These are phyloP conservation scores for Plemyria rubiginata DNA, from an alignment of 2,888 invertebrate genomes.

Conservation along the genomic window DNA sequence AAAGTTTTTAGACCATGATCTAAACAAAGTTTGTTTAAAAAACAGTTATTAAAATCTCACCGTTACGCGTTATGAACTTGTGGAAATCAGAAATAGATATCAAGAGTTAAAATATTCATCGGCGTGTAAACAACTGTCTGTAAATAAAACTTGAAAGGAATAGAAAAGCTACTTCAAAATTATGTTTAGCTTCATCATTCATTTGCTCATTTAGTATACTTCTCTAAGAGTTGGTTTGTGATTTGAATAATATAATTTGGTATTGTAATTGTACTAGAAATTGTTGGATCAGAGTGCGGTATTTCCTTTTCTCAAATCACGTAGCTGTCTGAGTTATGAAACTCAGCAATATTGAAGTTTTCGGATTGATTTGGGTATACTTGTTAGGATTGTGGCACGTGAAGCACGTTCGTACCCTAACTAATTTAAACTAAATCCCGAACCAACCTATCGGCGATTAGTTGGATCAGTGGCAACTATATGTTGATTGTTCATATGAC, in stretches of 20 bases:
- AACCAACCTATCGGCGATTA: conserved; percentile 26
- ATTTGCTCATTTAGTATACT: neutral
- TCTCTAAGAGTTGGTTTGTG: too few species aligned
- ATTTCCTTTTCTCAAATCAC: conserved; percentile 10
- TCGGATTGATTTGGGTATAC: conserved; percentile 26
- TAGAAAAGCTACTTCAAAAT: conserved; percentile 8
- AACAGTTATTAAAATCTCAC: neutral
- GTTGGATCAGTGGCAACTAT: conserved; percentile 20
- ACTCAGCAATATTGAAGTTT: conserved; percentile 32
- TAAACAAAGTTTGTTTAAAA: too few species aligned
- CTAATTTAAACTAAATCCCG: conserved; percentile 23
- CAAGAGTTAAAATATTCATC: conserved; percentile 6
- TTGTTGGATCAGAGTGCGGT: too few species aligned
- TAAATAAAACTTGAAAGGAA: conserved; percentile 20
- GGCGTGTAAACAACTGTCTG: conserved; percentile 11
- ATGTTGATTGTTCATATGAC: conserved; percentile 14
- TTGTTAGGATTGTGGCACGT: conserved; percentile 24
- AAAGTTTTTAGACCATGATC: too few species aligned
- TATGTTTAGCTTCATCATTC: conserved; percentile 12
- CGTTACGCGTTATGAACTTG: neutral
- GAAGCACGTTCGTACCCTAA: conserved; percentile 29
- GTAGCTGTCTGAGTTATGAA: conserved; percentile 15
- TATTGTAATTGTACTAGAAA: too few species aligned
- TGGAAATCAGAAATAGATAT: conserved; percentile 9
- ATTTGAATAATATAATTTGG: too few species aligned